Evolutionary conservation across 2,888 invertebrate genomes (phyloP), one percentile per base, ranked within the genome.

Genomic region (Mythimna ferrago): DNA sequence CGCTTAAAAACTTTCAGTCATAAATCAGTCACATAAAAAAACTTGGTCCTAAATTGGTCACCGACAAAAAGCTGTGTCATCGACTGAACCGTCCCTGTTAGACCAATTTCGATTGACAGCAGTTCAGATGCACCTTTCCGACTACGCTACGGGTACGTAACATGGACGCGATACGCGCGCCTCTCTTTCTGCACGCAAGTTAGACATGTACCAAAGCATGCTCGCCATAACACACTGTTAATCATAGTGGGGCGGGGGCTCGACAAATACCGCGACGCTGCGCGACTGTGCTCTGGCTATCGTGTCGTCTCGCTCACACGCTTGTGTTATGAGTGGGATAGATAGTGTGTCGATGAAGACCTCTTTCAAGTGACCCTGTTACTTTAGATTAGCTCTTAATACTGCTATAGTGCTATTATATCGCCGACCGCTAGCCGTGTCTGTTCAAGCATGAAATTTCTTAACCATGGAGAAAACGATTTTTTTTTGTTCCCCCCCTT

Each of bases 131-230:
- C 80, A 80, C 80, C 53, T 75, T n/a, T 44, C 14, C 19, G 21
- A 26, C 32, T 41, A 79, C 57, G 64, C 32, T 16, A 63, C 65
- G 63, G 41, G 61, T 69, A 67, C 58, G 56, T 51, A 75, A 53
- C 19, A 53, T 58, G 48, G 41, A 60, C 73, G 68, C 71, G 69
- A 80, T 74, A 69, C 74, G 84, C 84, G 85, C 78, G 81, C 67
- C 68, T 56, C 38, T 75, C 70, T 68, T 82, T 71, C 84, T 87
- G 86, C 86, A 77, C 89, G 89, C 90, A 88, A 90, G 93, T 94
- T 94, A 95, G 92, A 93, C 91, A 94, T 93, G 91, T 89, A 89
- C 89, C 91, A 94, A 93, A 93, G 90, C 95, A 95, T 95, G 95
- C 95, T 93, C 89, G 92, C 92, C 93, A 90, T 91, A 90, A 89